phyloP scores from a whole-genome alignment of 2,797 vertebrate genomes.

The Tragopan temminckii region DNA sequence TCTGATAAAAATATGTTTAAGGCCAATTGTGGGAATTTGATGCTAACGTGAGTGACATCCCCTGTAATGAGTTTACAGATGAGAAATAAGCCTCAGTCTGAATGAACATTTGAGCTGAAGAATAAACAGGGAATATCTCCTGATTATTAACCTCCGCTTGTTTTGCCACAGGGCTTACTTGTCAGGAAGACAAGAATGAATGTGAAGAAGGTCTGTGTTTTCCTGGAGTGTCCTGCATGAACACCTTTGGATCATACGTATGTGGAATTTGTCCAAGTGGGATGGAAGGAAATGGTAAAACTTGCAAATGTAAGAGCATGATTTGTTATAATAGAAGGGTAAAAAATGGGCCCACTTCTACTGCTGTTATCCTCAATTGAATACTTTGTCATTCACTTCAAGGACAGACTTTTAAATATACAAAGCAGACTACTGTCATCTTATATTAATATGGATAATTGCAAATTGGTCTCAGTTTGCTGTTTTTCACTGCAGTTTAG shows the following conservation, averaged over 20 bases:
- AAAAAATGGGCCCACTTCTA: background rate
- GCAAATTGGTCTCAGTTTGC: background rate
- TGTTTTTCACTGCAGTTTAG: background rate
- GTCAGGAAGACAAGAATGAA: conserved; percentile 85
- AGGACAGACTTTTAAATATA: background rate
- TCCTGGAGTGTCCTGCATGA: conserved; percentile 80
- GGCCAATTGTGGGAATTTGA: conserved; percentile 36
- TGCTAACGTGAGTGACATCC: background rate
- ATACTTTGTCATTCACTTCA: background rate
- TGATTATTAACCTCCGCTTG: conserved; percentile 49
- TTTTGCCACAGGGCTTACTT: conserved; percentile 78
- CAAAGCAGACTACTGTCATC: background rate
- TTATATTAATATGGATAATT: background rate
- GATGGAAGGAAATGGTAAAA: conserved; percentile 84
- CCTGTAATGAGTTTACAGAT: conserved; percentile 38
- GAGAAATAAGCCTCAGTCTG: conserved; percentile 16
- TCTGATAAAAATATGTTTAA: conserved; percentile 46
- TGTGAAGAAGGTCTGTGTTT: conserved; percentile 83
- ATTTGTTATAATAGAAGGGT: background rate
- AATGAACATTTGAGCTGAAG: background rate
- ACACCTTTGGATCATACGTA: conserved; percentile 83
- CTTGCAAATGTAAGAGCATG: conserved; percentile 78
- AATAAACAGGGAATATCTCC: conserved; percentile 33
- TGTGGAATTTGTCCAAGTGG: conserved; percentile 85
- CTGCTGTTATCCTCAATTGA: background rate